Conservation (phyloP, 2,797 vertebrate genomes). For the Bradypodion ventrale region DNA sequence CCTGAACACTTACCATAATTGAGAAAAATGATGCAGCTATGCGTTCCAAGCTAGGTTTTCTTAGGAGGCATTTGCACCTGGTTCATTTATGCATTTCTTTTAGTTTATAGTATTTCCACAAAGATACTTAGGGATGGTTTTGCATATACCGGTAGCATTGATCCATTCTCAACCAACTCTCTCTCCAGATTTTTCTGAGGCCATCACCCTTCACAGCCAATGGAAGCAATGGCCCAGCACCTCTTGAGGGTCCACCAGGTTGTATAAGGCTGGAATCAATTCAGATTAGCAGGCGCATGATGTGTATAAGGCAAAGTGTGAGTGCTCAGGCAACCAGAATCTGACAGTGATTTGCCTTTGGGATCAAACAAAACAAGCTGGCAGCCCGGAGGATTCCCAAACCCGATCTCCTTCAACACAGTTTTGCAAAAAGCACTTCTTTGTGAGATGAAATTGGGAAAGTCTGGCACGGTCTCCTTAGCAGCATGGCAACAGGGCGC, state of each 20-base stretch:
- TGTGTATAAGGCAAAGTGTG: not conserved
- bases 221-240: not conserved
- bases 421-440: not conserved
- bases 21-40: not conserved
- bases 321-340: too few relatives aligned
- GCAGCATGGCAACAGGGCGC: not conserved
- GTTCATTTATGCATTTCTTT: not conserved
- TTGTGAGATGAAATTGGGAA: not conserved
- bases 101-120: not conserved
- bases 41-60: not conserved
- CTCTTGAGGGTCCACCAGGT: not conserved
- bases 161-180: not conserved
- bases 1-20: too few relatives aligned
- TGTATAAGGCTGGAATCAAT: too few relatives aligned
- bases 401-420: not conserved
- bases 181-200: not conserved
- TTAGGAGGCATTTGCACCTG: not conserved
- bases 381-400: not conserved
- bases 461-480: too few relatives aligned
- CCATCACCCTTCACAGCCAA: too few relatives aligned
- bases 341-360: too few relatives aligned
- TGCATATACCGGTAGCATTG: too few relatives aligned
- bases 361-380: not conserved
- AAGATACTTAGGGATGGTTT: too few relatives aligned
- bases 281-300: not conserved